Conservation (phyloP, 2,888 invertebrate genomes). For the Chrysomela aeneicollis region DNA sequence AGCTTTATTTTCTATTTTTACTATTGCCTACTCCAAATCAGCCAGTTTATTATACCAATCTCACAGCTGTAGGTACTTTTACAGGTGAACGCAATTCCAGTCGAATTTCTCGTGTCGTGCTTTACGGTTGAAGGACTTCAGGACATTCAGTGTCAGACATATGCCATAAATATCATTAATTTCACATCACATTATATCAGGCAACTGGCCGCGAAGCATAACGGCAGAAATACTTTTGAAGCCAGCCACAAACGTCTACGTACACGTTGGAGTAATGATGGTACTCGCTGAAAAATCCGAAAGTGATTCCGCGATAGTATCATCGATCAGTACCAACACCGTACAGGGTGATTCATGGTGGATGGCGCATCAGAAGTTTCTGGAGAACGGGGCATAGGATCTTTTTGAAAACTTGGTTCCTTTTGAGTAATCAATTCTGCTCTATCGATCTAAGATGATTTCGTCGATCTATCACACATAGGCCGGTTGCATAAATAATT, state of each 20-base stretch:
- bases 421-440: too few species aligned
- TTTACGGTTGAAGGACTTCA: conserved; percentile 20
- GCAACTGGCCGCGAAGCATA: conserved; percentile 37
- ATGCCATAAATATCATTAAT: conserved; percentile 43
- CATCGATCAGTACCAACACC: not conserved
- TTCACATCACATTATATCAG: conserved; percentile 39
- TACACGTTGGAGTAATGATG: conserved; percentile 8
- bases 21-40: too few species aligned
- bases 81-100: conserved; percentile 3
- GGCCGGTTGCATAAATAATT: too few species aligned
- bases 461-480: too few species aligned
- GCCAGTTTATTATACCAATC: not conserved
- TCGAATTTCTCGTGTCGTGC: conserved; percentile 21
- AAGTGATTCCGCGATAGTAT: not conserved
- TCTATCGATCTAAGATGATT: too few species aligned
- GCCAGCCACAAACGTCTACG: conserved; percentile 11
- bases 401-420: too few species aligned
- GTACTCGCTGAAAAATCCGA: not conserved
- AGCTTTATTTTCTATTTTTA: too few species aligned
- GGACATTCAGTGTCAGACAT: conserved; percentile 34
- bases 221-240: conserved; percentile 33
- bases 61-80: conserved; percentile 21
- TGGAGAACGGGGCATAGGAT: too few species aligned
- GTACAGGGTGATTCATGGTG: not conserved
- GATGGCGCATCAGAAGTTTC: too few species aligned